phyloP scores from a whole-genome alignment of 2,888 invertebrate species.

The Eupeodes luniger region DNA sequence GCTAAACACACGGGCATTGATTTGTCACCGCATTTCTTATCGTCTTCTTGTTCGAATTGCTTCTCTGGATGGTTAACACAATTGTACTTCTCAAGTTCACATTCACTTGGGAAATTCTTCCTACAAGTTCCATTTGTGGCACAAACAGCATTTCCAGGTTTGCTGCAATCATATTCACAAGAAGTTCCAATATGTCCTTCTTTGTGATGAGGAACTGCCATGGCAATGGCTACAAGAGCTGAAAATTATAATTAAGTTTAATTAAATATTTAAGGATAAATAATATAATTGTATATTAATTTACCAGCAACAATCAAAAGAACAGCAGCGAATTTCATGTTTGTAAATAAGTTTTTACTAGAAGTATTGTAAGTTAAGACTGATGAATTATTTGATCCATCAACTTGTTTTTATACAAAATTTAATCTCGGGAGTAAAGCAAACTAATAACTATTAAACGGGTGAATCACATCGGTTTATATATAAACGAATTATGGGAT shows the following conservation, averaged over 20 bases:
- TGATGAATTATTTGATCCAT: slow-evolving; percentile 19
- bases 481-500: background rate
- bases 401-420: slow-evolving; percentile 24
- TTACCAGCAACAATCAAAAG: slow-evolving; percentile 9
- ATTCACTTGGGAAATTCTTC: slow-evolving; percentile 81
- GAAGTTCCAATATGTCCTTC: slow-evolving; percentile 14
- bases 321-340: slow-evolving; percentile 16
- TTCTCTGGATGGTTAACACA: slow-evolving; percentile 77
- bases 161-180: slow-evolving; percentile 22
- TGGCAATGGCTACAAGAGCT: slow-evolving; percentile 12
- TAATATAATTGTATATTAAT: background rate
- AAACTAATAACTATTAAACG: background rate
- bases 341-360: slow-evolving; percentile 1
- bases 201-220: slow-evolving; percentile 25
- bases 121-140: slow-evolving; percentile 80
- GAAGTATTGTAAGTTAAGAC: slow-evolving; percentile 3
- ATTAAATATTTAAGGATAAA: too few species aligned
- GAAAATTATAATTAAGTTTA: background rate
- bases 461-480: background rate
- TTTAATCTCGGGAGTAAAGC: background rate
- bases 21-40: slow-evolving; percentile 75
- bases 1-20: slow-evolving; percentile 10
- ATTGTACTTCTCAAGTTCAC: slow-evolving; percentile 80
- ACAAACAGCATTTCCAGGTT: slow-evolving; percentile 77
- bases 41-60: slow-evolving; percentile 78